phyloP scores from a whole-genome alignment of 2,888 invertebrate genomes.

The Gibbula magus region DNA sequence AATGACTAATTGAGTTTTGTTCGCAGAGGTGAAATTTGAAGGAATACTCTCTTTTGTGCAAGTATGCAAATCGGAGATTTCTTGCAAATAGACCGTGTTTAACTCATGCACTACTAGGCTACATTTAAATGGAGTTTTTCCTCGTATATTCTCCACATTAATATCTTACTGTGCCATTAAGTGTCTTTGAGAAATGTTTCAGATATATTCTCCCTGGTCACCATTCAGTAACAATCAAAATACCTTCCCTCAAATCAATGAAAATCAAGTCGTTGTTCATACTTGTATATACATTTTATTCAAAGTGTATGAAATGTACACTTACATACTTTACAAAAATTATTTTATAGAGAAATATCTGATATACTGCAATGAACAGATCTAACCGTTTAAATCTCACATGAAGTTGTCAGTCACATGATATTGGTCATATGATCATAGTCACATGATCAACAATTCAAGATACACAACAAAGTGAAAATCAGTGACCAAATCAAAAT shows the following conservation, averaged over 20 bases:
- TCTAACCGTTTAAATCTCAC: background rate
- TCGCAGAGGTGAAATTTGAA: too few relatives aligned
- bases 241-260: background rate
- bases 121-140: too few relatives aligned
- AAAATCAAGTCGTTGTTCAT: background rate
- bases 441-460: slow-evolving; percentile 4
- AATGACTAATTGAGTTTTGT: too few relatives aligned
- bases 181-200: too few relatives aligned
- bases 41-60: too few relatives aligned
- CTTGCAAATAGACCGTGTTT: too few relatives aligned
- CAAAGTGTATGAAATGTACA: slow-evolving; percentile 27
- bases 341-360: slow-evolving; percentile 23
- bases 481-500: slow-evolving; percentile 4
- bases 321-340: slow-evolving; percentile 20
- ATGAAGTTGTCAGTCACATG: slow-evolving; percentile 10
- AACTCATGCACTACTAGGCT: too few relatives aligned
- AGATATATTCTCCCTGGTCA: too few relatives aligned
- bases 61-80: too few relatives aligned
- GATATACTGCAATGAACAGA: slow-evolving; percentile 11
- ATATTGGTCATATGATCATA: background rate
- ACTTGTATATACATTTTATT: slow-evolving; percentile 28
- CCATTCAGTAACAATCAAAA: background rate
- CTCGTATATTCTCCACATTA: too few relatives aligned
- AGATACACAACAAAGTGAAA: background rate
- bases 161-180: too few relatives aligned